phyloP scores from a whole-genome alignment of 1,140 invertebrate genomes.

The Brevipalpus yothersi region DNA sequence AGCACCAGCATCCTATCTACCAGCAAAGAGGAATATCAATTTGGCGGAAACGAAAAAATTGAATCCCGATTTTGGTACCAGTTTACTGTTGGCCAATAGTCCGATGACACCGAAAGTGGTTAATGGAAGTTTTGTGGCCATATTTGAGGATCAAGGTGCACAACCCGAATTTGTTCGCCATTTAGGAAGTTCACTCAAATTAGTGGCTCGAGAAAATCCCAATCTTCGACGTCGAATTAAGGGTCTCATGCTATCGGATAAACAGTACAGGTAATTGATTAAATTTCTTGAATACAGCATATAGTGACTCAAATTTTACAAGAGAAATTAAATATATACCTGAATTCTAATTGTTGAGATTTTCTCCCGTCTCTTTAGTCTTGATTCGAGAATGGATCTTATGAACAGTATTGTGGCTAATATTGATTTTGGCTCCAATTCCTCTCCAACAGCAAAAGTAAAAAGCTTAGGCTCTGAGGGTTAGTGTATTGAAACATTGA shows the following conservation, averaged over 20 bases:
- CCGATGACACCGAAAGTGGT: constrained; percentile 92
- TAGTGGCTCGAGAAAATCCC: constrained; percentile 25
- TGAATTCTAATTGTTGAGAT: neutral
- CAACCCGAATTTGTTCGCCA: constrained; percentile 44
- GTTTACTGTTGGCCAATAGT: constrained; percentile 62
- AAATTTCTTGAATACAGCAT: too few species aligned
- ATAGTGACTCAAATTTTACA: too few species aligned
- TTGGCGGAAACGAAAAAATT: constrained; percentile 43
- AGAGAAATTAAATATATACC: too few species aligned
- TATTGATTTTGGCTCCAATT: neutral
- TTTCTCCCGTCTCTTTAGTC: constrained; percentile 22
- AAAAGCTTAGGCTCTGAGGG: neutral
- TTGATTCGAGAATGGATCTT: constrained; percentile 70
- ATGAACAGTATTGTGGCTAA: constrained; percentile 30
- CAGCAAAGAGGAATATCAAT: constrained; percentile 3
- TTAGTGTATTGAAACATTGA: neutral
- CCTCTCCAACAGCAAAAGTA: neutral
- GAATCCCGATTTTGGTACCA: constrained; percentile 60
- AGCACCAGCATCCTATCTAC: neutral
- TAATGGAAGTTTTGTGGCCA: constrained; percentile 81
- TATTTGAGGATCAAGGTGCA: constrained; percentile 66
- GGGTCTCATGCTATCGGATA: constrained; percentile 63
- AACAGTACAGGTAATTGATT: constrained; percentile 32
- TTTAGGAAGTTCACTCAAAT: constrained; percentile 34
- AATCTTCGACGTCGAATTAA: constrained; percentile 54